A percentile compares a stretch with the other conserved stretches of the same genome.
phyloP scores from a whole-genome alignment of 2,113 vertebrate species.

The Callocephalon fimbriatum region DNA sequence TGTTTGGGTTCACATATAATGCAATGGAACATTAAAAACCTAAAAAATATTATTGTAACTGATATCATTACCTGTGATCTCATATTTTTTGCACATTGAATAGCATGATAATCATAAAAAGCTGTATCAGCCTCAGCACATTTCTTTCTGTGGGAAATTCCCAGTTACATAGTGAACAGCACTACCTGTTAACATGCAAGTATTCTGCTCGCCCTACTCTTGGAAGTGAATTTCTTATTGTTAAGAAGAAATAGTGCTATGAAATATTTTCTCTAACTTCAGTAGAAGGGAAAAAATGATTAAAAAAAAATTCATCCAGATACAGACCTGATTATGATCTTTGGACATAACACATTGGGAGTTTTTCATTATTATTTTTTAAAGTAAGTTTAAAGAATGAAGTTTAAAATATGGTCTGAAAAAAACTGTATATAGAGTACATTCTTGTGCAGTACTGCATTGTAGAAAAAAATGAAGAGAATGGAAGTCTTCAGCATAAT shows the following conservation, averaged over 20 bases:
- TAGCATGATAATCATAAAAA: neutral
- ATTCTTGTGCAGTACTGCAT: neutral
- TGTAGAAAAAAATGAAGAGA: neutral
- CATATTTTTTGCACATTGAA: neutral
- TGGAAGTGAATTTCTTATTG: neutral
- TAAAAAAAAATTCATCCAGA: neutral
- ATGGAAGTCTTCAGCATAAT: constrained; percentile 15
- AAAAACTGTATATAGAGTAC: neutral
- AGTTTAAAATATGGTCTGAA: neutral
- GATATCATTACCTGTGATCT: neutral
- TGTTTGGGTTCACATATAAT: neutral
- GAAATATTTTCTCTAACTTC: neutral
- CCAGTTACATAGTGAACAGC: neutral
- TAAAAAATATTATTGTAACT: neutral
- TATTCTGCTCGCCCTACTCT: neutral
- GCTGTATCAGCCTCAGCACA: neutral
- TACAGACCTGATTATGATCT: neutral
- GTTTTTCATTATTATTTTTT: constrained; percentile 19
- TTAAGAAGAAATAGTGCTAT: neutral
- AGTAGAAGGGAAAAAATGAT: neutral
- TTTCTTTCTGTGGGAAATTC: neutral
- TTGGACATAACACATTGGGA: neutral
- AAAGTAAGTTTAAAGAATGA: neutral
- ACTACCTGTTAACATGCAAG: neutral
- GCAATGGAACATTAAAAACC: neutral